A percentile compares a stretch with the other conserved stretches of the same genome.
These are phyloP conservation scores for Calidris pygmaea DNA, from an alignment of 2,113 vertebrate species.

Conservation along the genomic window DNA sequence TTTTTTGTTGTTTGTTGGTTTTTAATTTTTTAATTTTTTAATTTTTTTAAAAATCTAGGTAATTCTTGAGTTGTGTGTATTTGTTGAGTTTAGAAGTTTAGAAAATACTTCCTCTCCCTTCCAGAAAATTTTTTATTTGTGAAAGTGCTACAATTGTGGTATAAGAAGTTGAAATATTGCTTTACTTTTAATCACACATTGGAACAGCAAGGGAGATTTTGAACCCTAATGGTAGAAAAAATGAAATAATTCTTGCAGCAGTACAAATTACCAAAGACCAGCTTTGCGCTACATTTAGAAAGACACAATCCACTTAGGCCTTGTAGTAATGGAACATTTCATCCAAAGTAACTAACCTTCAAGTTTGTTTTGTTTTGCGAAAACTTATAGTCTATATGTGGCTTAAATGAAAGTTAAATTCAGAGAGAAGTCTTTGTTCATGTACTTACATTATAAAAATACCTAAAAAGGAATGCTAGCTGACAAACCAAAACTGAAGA, in stretches of 20 bases:
- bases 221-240: neutral
- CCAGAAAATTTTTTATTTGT: neutral
- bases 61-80: neutral
- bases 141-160: neutral
- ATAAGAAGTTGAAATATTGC: neutral
- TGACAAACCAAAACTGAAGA: neutral
- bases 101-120: neutral
- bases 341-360: neutral
- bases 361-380: neutral
- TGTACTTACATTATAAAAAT: neutral
- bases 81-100: neutral
- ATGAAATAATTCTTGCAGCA: neutral
- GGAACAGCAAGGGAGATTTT: neutral
- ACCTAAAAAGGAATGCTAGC: neutral
- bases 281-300: neutral
- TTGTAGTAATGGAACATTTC: neutral
- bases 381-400: neutral
- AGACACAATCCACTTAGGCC: neutral
- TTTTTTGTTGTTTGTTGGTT: too few species aligned
- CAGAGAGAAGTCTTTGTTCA: neutral
- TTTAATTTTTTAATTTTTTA: neutral
- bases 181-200: neutral
- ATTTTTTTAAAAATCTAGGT: neutral
- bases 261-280: neutral
- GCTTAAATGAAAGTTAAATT: neutral